Conservation (phyloP, 92 coral and sea anemone genomes). For the Siderastrea radians region DNA sequence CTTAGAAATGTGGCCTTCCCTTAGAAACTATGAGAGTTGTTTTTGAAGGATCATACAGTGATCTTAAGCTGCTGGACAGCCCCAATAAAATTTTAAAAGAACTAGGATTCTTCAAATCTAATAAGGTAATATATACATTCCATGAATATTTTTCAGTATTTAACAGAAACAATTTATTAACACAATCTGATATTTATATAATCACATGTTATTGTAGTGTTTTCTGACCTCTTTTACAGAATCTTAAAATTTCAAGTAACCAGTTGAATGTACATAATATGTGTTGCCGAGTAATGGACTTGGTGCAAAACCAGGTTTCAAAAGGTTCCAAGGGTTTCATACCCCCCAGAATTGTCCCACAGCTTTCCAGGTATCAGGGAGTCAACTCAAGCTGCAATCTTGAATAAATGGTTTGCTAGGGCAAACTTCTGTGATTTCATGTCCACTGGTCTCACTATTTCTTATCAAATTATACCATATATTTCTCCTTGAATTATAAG, state of each 20-base stretch:
- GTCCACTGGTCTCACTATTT: no score
- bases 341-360: not conserved
- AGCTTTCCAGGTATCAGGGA: not conserved
- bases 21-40: constrained; percentile 84
- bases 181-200: no score
- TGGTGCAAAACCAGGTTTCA: not conserved
- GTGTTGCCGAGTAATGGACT: not conserved
- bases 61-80: constrained; percentile 81
- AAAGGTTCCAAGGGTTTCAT: not conserved
- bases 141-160: no score
- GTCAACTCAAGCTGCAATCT: not conserved
- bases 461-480: no score
- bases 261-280: no score
- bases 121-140: constrained; percentile 63
- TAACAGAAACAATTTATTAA: no score
- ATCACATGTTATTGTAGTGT: not conserved
- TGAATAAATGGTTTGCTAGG: no score
- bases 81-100: constrained; percentile 81
- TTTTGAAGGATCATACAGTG: constrained; percentile 80
- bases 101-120: constrained; percentile 89
- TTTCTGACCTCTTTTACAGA: not conserved
- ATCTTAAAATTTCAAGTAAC: not conserved
- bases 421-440: no score
- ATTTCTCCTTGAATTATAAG: no score
- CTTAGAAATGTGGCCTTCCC: constrained; percentile 81